phyloP scores from a whole-genome alignment of 2,797 vertebrate genomes.

The Schizopygopsis malacanthus region DNA sequence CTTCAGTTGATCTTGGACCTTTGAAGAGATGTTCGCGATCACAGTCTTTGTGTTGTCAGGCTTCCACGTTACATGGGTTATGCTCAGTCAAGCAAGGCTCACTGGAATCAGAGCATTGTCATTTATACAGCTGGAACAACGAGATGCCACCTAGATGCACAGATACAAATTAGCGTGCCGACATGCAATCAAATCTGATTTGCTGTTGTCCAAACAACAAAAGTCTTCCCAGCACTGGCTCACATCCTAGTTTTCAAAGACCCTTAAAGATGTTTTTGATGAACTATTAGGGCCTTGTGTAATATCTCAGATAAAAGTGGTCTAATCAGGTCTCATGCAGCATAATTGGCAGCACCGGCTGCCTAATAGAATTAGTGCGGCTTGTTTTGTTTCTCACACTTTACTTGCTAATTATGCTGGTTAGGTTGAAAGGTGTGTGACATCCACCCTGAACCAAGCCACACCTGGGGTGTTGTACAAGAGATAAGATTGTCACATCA shows the following conservation, averaged over 20 bases:
- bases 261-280: conserved; percentile 9
- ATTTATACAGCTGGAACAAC: conserved; percentile 27
- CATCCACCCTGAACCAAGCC: conserved; percentile 17
- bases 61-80: conserved; percentile 1
- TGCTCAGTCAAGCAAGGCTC: conserved; percentile 22
- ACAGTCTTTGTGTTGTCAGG: conserved; percentile 25
- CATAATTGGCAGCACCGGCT: conserved; percentile 44
- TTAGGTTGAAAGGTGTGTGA: conserved; percentile 35
- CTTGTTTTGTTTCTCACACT: conserved; percentile 45
- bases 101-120: conserved; percentile 20
- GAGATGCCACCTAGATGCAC: conserved; percentile 37
- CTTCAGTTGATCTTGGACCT: conserved; percentile 23
- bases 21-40: conserved; percentile 17
- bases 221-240: conserved; percentile 8
- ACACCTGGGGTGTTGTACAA: conserved; percentile 39
- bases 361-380: conserved; percentile 54
- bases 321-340: conserved; percentile 50
- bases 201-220: conserved; percentile 32
- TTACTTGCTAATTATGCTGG: conserved; percentile 44
- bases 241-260: conserved; percentile 17
- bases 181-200: conserved; percentile 22
- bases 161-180: conserved; percentile 19
- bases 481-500: conserved; percentile 12
- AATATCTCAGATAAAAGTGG: conserved; percentile 33
- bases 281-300: conserved; percentile 10